These are phyloP conservation scores for Heliconius himera DNA, from an alignment of 1,140 invertebrate species.

Conservation along the genomic window DNA sequence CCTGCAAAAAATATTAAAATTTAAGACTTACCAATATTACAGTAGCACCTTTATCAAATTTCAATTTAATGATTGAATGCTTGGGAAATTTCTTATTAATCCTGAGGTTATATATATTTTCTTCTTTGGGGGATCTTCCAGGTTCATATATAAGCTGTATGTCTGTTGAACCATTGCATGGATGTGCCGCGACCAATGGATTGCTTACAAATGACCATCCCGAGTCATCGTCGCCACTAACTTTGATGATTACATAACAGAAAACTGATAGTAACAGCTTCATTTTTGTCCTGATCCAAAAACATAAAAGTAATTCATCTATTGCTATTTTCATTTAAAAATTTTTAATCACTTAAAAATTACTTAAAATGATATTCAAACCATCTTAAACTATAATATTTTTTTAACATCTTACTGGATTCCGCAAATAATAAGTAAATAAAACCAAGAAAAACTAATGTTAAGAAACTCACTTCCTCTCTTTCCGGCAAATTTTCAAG, in stretches of 20 bases:
- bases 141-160: conserved; percentile 46
- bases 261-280: not conserved
- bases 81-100: conserved; percentile 35
- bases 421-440: no score
- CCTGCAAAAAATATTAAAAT: no score
- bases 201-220: conserved; percentile 32
- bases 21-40: conserved; percentile 8
- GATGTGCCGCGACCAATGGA: conserved; percentile 44
- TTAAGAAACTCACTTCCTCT: not conserved
- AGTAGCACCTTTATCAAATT: conserved; percentile 44
- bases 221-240: not conserved
- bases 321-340: no score
- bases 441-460: not conserved
- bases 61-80: conserved; percentile 37
- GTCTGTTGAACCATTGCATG: conserved; percentile 48
- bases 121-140: conserved; percentile 47
- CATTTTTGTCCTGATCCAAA: not conserved
- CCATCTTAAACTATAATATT: no score
- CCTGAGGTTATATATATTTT: conserved; percentile 42
- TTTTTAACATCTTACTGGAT: no score
- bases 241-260: not conserved
- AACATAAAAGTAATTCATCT: not conserved
- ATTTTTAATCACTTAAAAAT: no score
- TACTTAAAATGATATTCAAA: no score
- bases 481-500: not conserved